Conservation (phyloP, 2,797 vertebrate species). For the Coreius guichenoti region DNA sequence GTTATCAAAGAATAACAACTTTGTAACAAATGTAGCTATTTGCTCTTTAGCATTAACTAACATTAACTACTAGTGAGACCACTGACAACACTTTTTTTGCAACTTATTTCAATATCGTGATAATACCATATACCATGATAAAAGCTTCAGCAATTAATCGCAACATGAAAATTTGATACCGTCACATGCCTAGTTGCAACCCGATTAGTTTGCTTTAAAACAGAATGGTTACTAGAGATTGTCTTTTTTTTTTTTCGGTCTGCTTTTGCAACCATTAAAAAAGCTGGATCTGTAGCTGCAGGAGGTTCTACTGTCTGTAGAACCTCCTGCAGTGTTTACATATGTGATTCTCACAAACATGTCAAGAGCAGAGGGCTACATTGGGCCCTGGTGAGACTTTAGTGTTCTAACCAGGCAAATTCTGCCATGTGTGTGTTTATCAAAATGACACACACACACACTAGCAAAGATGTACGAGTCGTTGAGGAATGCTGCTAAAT, state of each 20-base stretch:
- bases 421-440: constrained; percentile 43
- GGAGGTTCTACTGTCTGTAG: background rate
- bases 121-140: too few relatives aligned
- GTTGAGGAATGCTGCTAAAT: constrained; percentile 53
- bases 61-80: too few relatives aligned
- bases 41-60: too few relatives aligned
- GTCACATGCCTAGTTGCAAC: too few relatives aligned
- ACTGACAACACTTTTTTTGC: too few relatives aligned
- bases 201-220: background rate
- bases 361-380: constrained; percentile 42
- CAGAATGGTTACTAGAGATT: background rate
- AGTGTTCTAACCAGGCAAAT: constrained; percentile 51
- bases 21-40: too few relatives aligned
- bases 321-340: constrained; percentile 55
- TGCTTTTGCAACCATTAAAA: constrained; percentile 22
- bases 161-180: too few relatives aligned
- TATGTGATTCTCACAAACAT: constrained; percentile 61
- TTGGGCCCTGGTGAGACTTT: constrained; percentile 55
- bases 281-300: constrained; percentile 16
- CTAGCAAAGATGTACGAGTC: constrained; percentile 41
- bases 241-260: background rate
- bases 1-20: too few relatives aligned
- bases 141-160: too few relatives aligned
- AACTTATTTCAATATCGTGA: too few relatives aligned
- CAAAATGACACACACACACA: constrained; percentile 28